Evolutionary conservation across 1,140 invertebrate genomes (phyloP), one percentile per base, ranked within the genome.

Genomic region (Nasonia vitripennis): DNA sequence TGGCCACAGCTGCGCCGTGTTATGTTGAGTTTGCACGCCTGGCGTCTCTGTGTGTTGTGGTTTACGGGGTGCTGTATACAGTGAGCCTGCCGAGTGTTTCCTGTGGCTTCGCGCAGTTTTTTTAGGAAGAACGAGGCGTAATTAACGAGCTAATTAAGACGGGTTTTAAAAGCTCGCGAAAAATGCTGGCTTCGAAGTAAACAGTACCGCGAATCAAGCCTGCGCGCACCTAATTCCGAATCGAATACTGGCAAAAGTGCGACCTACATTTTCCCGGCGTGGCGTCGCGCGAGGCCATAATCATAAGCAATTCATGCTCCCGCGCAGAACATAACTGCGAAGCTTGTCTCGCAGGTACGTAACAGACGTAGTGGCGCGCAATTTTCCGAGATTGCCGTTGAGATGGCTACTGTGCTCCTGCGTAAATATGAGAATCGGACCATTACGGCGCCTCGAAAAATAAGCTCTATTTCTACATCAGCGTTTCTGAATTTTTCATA

Each of bases 231-330:
- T 45, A 45, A 0, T n/a, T 62, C 55, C 1, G 4, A 62, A n/a
- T 62, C 17, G 55, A 45, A 45, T 20, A 20, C 20, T 62, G 7
- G 17, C 55, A 71, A 75, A 41, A 45, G 11, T 31, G 62, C 37
- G 37, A 70, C 73, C 73, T 51, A 83, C 74, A 78, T 83, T 77
- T 27, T 20, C 37, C 34, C 81, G 55, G 6, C 51, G 37, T 10
- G 7, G 10, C 41, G 41, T 5, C 41, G 41, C 9, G 12, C 14
- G 17, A 78, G 73, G 74, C 23, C 82, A 78, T 83, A 83, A 83
- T 78, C 74, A 74, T 78, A 83, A 78, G 41, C 55, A 70, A 83
- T 78, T 75, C 48, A 83, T 75, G 1, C 20, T 45, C 73, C 37
- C 12, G 73, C 73, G 73, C 37, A 37, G 20, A 45, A 75, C 31